Evolutionary conservation across 1,140 invertebrate genomes (phyloP).

Genomic region (Drosophila parvula): DNA sequence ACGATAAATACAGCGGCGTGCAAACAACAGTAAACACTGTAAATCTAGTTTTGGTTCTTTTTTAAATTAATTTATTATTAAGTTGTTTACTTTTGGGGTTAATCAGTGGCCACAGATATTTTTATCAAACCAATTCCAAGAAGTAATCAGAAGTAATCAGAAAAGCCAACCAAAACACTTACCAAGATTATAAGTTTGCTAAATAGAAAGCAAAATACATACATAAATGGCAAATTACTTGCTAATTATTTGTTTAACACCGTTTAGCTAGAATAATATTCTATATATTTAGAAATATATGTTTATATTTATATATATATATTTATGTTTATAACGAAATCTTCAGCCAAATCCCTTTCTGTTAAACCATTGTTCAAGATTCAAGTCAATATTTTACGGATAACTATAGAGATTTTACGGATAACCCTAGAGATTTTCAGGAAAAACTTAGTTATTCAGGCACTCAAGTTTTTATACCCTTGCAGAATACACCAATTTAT

Average conservation of each 20-base stretch:
- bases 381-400: no score
- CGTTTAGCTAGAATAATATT: not conserved
- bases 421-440: no score
- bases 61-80: no score
- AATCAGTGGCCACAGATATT: slow-evolving; percentile 4
- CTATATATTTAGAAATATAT: no score
- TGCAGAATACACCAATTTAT: no score
- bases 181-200: not conserved
- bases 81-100: slow-evolving; percentile 4
- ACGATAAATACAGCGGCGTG: slow-evolving; percentile 13
- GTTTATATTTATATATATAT: no score
- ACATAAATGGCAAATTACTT: not conserved
- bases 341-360: not conserved
- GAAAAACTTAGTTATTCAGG: no score
- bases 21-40: not conserved
- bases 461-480: no score
- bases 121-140: slow-evolving; percentile 1
- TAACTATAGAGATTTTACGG: no score
- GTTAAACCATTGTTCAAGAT: not conserved
- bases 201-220: slow-evolving; percentile 1
- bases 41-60: not conserved
- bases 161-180: not conserved
- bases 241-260: not conserved
- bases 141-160: not conserved
- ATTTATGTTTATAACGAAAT: not conserved